phyloP scores from a whole-genome alignment of 2,797 vertebrate species.

The Sebastes iracundus region DNA sequence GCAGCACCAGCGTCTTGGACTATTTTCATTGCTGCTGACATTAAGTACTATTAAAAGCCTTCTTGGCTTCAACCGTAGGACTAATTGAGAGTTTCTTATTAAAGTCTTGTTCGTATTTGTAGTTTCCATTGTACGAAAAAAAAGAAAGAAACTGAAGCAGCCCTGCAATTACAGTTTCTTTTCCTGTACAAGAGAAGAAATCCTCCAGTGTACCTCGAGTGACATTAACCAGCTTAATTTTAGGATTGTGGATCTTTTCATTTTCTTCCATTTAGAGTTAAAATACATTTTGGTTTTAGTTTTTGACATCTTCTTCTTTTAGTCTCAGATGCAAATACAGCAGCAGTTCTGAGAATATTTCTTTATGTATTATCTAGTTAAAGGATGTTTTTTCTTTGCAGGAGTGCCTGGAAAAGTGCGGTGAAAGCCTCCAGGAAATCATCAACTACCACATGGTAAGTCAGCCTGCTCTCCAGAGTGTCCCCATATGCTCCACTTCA shows the following conservation, averaged over 20 bases:
- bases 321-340: neutral
- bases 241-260: constrained; percentile 15
- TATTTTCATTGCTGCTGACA: constrained; percentile 65
- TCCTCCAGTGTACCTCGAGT: constrained; percentile 13
- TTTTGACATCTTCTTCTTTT: neutral
- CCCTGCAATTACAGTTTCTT: constrained; percentile 55
- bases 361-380: neutral
- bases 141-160: constrained; percentile 44
- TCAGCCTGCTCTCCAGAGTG: constrained; percentile 14
- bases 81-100: constrained; percentile 76
- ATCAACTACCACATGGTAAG: constrained; percentile 98
- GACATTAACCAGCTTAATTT: constrained; percentile 46
- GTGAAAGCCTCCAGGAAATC: constrained; percentile 96
- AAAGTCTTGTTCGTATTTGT: constrained; percentile 70
- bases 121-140: constrained; percentile 75
- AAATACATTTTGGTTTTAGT: constrained; percentile 23
- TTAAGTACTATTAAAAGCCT: constrained; percentile 73
- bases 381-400: constrained; percentile 63
- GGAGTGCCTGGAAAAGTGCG: constrained; percentile 95
- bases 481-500: constrained; percentile 16
- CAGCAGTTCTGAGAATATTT: neutral
- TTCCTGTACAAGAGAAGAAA: constrained; percentile 42
- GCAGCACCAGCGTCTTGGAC: constrained; percentile 15
- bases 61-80: constrained; percentile 59
- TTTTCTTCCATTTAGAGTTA: constrained; percentile 17